These are phyloP conservation scores for Nesoenas mayeri DNA, from an alignment of 2,113 vertebrate species.

Conservation along the genomic window DNA sequence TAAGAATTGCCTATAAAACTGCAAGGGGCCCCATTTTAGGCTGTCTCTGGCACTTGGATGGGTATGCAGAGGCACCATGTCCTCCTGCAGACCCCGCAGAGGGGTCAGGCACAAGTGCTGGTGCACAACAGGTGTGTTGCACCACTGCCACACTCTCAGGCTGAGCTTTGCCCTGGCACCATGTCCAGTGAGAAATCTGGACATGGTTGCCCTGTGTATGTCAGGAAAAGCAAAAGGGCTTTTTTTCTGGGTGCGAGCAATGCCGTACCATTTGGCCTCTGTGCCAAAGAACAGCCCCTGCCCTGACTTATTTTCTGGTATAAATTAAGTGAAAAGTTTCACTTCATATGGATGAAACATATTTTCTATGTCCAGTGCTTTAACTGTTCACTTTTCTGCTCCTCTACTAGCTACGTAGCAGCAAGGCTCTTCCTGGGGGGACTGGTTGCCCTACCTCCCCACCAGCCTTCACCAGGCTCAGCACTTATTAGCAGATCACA, in stretches of 20 bases:
- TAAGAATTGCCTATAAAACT: not conserved
- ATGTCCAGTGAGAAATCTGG: not conserved
- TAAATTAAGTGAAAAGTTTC: not conserved
- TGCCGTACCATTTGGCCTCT: fast-evolving
- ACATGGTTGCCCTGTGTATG: fast-evolving
- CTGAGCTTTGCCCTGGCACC: not conserved
- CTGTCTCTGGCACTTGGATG: fast-evolving
- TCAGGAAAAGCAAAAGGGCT: not conserved
- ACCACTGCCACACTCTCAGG: not conserved
- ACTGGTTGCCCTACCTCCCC: not conserved
- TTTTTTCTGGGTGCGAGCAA: not conserved
- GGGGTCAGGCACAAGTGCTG: fast-evolving
- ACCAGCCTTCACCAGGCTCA: not conserved
- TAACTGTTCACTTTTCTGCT: not conserved
- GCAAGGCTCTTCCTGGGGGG: not conserved
- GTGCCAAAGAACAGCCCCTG: not conserved
- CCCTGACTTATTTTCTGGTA: not conserved
- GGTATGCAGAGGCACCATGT: fast-evolving
- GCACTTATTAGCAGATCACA: not conserved
- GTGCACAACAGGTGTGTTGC: fast-evolving
- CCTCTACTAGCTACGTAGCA: not conserved
- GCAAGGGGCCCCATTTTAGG: not conserved
- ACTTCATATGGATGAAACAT: not conserved
- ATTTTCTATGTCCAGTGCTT: not conserved
- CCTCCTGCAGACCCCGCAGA: not conserved